These are phyloP conservation scores for Paramisgurnus dabryanus DNA, from an alignment of 2,113 vertebrate genomes.

Conservation along the genomic window DNA sequence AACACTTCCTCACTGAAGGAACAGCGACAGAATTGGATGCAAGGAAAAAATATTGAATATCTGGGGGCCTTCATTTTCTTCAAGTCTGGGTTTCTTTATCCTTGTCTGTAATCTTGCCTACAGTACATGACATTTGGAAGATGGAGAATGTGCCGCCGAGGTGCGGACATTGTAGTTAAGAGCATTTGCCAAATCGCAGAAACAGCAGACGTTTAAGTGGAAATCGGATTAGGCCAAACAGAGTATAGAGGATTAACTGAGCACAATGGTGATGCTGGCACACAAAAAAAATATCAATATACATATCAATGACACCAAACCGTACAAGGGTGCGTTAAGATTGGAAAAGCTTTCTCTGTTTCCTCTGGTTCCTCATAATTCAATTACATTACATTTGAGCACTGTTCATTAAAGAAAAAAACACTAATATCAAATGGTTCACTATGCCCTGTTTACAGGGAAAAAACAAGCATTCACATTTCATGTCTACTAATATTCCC, in stretches of 20 bases:
- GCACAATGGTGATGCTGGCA: neutral
- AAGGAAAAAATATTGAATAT: neutral
- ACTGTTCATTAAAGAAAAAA: neutral
- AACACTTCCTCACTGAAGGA: conserved; percentile 10
- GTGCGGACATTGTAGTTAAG: neutral
- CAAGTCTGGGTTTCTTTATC: neutral
- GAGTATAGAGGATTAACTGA: neutral
- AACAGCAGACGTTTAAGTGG: neutral
- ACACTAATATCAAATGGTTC: conserved; percentile 21
- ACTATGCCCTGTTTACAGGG: neutral
- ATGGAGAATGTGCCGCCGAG: neutral
- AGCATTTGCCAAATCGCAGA: neutral
- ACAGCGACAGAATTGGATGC: neutral
- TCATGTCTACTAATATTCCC: conserved; percentile 22
- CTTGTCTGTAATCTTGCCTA: no score
- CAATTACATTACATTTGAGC: conserved; percentile 1
- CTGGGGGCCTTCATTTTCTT: neutral
- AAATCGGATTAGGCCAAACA: neutral
- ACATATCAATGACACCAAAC: neutral
- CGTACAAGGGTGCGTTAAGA: neutral
- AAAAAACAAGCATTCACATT: neutral
- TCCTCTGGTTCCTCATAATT: conserved; percentile 32
- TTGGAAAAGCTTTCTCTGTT: neutral
- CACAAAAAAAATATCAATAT: neutral
- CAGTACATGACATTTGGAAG: no score